phyloP scores from a whole-genome alignment of 64 coral and sea anemone species.

The Pachyseris speciosa region DNA sequence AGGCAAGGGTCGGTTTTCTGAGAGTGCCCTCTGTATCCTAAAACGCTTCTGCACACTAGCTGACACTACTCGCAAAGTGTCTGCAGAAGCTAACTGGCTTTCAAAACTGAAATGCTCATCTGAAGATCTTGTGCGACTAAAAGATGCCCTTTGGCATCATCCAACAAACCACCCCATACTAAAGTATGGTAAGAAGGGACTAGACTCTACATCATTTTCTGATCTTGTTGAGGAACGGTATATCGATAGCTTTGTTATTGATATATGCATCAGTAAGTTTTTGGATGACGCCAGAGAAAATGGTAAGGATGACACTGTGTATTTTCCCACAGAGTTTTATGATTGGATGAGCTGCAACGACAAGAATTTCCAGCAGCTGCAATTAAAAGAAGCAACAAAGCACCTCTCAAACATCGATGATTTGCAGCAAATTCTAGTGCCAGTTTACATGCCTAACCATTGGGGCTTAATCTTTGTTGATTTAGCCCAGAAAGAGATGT shows the following conservation, averaged over 20 bases:
- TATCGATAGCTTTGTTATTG: constrained; percentile 54
- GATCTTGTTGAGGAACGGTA: constrained; percentile 43
- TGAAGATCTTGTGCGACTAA: background rate
- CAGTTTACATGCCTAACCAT: constrained; percentile 58
- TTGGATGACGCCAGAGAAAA: background rate
- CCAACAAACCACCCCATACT: background rate
- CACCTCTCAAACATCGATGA: background rate
- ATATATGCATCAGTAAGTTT: constrained; percentile 38
- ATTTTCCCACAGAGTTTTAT: constrained; percentile 47
- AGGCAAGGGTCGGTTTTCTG: constrained; percentile 14
- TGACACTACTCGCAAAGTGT: background rate
- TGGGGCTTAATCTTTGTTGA: constrained; percentile 54
- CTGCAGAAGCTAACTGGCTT: constrained; percentile 4
- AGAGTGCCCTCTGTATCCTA: constrained; percentile 12
- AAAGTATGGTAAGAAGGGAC: background rate
- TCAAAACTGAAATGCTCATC: background rate
- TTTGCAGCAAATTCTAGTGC: constrained; percentile 53
- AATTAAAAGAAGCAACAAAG: constrained; percentile 21
- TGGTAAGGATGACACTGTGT: constrained; percentile 18
- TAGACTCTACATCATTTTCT: constrained; percentile 45
- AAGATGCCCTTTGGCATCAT: constrained; percentile 30
- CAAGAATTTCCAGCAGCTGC: background rate
- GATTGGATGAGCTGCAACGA: constrained; percentile 54
- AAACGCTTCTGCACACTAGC: background rate
- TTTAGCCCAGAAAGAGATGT: constrained; percentile 20